phyloP scores from a whole-genome alignment of 2,888 invertebrate genomes.

The Ashinkailepas kermadecensis region DNA sequence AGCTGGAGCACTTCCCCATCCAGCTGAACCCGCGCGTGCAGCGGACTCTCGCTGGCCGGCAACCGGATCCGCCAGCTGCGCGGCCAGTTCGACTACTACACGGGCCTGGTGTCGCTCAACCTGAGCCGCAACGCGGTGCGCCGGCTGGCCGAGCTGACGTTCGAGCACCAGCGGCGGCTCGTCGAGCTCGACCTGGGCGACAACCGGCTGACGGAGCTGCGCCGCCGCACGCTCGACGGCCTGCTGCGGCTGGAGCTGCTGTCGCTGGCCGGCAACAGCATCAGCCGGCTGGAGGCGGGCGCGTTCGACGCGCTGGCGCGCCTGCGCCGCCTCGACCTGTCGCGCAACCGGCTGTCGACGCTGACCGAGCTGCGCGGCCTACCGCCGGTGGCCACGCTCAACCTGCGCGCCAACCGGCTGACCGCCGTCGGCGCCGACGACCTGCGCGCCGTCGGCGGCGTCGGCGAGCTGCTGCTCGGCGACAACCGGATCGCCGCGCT shows the following conservation, averaged over 20 bases:
- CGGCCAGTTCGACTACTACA: slow-evolving; percentile 15
- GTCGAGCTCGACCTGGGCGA: background rate
- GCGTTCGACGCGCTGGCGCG: background rate
- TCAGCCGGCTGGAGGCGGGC: background rate
- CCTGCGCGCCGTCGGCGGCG: background rate
- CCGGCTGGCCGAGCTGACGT: slow-evolving; percentile 10
- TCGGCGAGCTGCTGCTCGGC: background rate
- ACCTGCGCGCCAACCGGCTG: background rate
- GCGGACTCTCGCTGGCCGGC: background rate
- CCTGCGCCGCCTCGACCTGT: background rate
- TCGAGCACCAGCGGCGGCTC: slow-evolving; percentile 22
- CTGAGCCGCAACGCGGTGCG: background rate
- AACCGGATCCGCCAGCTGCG: slow-evolving; percentile 2
- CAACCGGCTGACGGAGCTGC: background rate
- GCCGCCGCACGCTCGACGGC: background rate
- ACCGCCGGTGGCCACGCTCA: background rate
- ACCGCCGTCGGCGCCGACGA: background rate
- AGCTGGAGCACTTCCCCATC: slow-evolving; percentile 14
- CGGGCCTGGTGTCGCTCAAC: background rate
- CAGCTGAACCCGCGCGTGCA: slow-evolving; percentile 22
- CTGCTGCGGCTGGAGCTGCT: background rate
- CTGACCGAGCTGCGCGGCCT: background rate
- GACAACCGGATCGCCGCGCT: background rate
- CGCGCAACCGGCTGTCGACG: background rate
- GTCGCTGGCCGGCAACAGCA: background rate